phyloP scores from a whole-genome alignment of 2,113 vertebrate species.

The Pyrgilauda ruficollis region DNA sequence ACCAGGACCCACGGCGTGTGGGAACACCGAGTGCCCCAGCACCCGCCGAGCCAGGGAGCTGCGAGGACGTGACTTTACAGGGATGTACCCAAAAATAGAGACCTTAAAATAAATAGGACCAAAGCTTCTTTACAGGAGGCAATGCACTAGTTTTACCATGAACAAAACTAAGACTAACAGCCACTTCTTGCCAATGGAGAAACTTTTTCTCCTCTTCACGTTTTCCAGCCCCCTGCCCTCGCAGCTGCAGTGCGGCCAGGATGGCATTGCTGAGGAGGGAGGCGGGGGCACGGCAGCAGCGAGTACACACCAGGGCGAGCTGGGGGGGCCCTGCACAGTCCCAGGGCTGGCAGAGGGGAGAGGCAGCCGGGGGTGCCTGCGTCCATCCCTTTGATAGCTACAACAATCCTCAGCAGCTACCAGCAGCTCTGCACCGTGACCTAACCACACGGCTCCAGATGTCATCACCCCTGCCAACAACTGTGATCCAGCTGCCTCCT shows the following conservation, averaged over 20 bases:
- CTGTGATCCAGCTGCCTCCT: background rate
- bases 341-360: background rate
- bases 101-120: conserved; percentile 5
- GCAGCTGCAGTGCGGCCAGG: background rate
- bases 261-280: background rate
- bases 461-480: background rate
- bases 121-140: conserved; percentile 25
- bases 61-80: background rate
- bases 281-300: background rate
- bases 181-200: conserved; percentile 23
- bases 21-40: background rate
- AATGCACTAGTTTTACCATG: conserved; percentile 10
- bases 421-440: background rate
- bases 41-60: background rate
- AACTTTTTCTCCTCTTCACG: conserved; percentile 40
- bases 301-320: background rate
- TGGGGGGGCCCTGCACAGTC: background rate
- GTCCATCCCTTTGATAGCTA: background rate
- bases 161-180: conserved; percentile 40
- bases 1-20: background rate
- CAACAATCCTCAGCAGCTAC: background rate
- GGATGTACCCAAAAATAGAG: background rate
- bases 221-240: background rate
- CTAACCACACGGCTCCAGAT: background rate
- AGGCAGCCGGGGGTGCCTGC: background rate